Base-by-base conservation (phyloP, 2,797 vertebrate species). In the Selene dorsalis region DNA sequence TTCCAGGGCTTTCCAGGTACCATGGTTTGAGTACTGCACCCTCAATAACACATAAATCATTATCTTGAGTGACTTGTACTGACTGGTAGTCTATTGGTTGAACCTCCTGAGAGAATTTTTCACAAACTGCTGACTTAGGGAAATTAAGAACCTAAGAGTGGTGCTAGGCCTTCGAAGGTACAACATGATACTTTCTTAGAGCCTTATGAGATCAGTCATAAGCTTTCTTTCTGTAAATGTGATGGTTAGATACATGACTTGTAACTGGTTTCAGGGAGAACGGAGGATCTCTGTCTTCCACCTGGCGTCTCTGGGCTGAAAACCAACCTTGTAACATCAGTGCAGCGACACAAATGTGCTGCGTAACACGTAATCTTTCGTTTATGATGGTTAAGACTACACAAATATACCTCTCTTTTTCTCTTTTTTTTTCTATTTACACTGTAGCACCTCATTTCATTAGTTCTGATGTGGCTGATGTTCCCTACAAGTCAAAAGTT, bases 1-100 rank as follows among this genome's bases (percentile, higher is more conserved):
- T 95, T 96, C 85, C 95, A 96, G 88, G 93, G 92, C 66, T 97
- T 96, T 88, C 89, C 95, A 94, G 97, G 96, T 98, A 95, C 90
- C 5, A 24, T 20, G 4, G 45, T 8, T 26, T 10, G 6, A 60
- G 47, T 9, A 53, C 39, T 39, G 11, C 22, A 41, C 24, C 6
- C 3, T 43, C 16, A 16, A 14, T 20, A 39, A 39, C n/a, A 32
- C 20, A 30, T 56, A 2, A 22, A 41, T 30, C n/a, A 48, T 32
- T 41, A 10, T 1, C 9, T 30, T 5, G 47, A n/a, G 18, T 26
- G 18, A 20, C 20, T 11, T 50, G 12, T 65, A 35, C 32, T 35
- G 7, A 35, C 32, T 35, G 32, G 32, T 35, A 3, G 30, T 30
- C 30, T 30, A 35, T 8, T 35, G 32, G 28, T 57, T 57, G 7